phyloP scores from a whole-genome alignment of 2,113 vertebrate genomes.

The Rhadina sibilatrix region DNA sequence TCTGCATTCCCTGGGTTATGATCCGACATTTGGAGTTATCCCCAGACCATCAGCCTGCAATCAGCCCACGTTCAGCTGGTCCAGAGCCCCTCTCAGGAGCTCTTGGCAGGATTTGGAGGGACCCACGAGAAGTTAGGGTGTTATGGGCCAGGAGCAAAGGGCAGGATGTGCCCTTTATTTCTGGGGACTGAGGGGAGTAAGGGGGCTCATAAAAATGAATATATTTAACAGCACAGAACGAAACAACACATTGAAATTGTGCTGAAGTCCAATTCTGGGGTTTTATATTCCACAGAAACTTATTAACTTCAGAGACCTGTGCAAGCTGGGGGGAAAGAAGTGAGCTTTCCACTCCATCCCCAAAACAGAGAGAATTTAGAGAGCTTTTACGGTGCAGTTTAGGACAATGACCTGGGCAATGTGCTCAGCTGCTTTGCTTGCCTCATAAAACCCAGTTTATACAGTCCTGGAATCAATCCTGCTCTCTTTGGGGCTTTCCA shows the following conservation, averaged over 20 bases:
- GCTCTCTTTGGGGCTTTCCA: background rate
- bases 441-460: constrained; percentile 34
- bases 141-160: background rate
- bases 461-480: constrained; percentile 12
- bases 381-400: constrained; percentile 27
- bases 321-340: background rate
- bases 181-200: background rate
- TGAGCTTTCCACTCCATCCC: background rate
- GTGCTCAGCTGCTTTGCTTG: background rate
- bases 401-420: constrained; percentile 36
- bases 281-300: constrained; percentile 35
- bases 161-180: background rate
- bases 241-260: constrained; percentile 29
- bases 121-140: fast-evolving
- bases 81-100: background rate
- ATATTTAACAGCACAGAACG: background rate
- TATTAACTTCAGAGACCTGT: constrained; percentile 20
- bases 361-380: constrained; percentile 20
- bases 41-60: background rate
- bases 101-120: background rate
- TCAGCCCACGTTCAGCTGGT: background rate
- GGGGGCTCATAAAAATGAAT: background rate
- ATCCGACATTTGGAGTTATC: background rate
- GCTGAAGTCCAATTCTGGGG: constrained; percentile 2
- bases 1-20: background rate